These are phyloP conservation scores for Endomychus coccineus DNA, from an alignment of 2,888 invertebrate species.

Conservation along the genomic window DNA sequence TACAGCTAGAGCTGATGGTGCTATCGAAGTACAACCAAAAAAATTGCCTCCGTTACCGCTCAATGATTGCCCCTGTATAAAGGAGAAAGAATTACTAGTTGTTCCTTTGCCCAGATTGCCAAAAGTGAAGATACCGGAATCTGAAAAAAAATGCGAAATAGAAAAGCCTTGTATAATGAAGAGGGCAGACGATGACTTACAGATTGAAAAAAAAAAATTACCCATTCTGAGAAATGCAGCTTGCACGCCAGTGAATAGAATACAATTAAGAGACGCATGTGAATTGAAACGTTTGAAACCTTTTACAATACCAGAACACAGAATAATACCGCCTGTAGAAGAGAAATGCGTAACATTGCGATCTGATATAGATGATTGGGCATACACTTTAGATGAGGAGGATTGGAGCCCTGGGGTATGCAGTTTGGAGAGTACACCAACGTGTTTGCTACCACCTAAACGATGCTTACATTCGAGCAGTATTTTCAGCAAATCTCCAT, in stretches of 20 bases:
- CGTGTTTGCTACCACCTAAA: too few species aligned
- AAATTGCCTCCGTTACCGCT: not conserved
- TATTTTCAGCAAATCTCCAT: too few species aligned
- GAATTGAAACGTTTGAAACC: not conserved
- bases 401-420: too few species aligned
- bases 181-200: not conserved
- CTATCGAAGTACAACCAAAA: not conserved
- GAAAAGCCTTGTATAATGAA: not conserved
- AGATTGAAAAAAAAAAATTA: not conserved
- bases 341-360: constrained; percentile 1
- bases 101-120: not conserved
- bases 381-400: not conserved
- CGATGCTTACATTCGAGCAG: too few species aligned
- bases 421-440: too few species aligned
- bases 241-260: not conserved
- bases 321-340: too few species aligned
- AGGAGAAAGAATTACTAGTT: too few species aligned
- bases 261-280: not conserved
- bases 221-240: not conserved
- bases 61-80: too few species aligned
- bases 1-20: not conserved
- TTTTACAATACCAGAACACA: too few species aligned
- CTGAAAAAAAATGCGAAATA: not conserved
- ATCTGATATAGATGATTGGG: constrained; percentile 3
- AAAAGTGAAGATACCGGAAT: not conserved